Base-by-base conservation (phyloP, 2,113 vertebrate genomes). In the Solea solea region DNA sequence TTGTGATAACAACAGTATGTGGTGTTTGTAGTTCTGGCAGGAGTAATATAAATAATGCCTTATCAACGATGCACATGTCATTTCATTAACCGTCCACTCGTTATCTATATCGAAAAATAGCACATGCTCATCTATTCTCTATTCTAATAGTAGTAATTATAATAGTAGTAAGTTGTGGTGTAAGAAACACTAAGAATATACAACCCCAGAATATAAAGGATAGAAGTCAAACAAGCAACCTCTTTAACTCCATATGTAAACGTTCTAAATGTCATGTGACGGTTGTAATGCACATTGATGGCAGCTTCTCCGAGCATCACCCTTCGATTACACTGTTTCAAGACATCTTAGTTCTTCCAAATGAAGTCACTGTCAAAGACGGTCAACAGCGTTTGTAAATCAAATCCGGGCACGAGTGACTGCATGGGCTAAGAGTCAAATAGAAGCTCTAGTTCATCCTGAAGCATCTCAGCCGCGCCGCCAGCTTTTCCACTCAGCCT, bases 391-490 rank as follows among this genome's bases (percentile, higher is more conserved):
- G 48, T 55, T 68, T 57, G 21, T 16, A 34, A 49, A 42, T 66
- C 67, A 46, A 52, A 64, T 2, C 13, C 45, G 53, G 44, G 49
- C 63, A 51, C 1, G 49, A 59, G 34, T 28, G 5, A 34, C 34
- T 34, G 34, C 34, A 34, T 6, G 34, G 45, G 53, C 34, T 44
- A 44, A 66, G 42, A 56, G 68, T 45, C 54, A 34, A 56, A 54
- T 21, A 64, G 64, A 69, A 72, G 25, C 63, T 62, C 48, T 42
- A 12, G 21, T 50, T 67, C 14, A 53, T 51, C 46, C 45, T 67
- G n/a, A 65, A 59, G 12, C 27, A 68, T 51, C 16, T 54, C 50
- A 60, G 42, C 57, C 34, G 58, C 25, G 42, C 57, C 34, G 58
- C 25, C 62, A 63, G 49, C 34, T 34, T 34, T 6, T 6, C 34